Evolutionary conservation across 2,797 vertebrate genomes (phyloP), one percentile per base, ranked within the genome.

Genomic region (Rallus crepitans): DNA sequence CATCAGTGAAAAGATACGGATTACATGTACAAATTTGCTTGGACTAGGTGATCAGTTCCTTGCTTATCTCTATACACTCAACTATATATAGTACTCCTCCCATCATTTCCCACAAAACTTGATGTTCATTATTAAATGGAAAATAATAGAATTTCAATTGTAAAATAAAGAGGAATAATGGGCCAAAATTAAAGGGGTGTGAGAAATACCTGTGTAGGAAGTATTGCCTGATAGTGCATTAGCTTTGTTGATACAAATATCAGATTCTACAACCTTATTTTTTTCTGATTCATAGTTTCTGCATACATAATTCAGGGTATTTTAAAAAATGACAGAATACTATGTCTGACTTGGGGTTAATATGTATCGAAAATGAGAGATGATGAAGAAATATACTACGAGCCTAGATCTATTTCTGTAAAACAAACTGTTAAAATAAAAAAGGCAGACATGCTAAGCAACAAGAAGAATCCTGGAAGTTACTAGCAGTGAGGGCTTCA

Each of bases 341-440:
- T 65, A 15, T 39, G 18, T 82, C 69, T 90, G 66, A 75, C n/a
- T 85, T 84, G 31, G 21, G 19, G 12, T 84, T 83, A 91, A 88
- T 64, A 56, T 25, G 27, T 60, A 65, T 82, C 19, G 6, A 71
- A 92, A 92, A 94, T 45, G 77, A 87, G 75, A 72, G 52, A 23
- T 9, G 47, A 31, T 95, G 90, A 90, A 86, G 59, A 94, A 87
- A 69, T 66, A 0, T 50, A 12, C 35, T 88, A 50, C 66, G 39
- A 93, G 83, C 48, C 27, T 72, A 57, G 39, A 82, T 85, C 66
- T 90, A 60, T 83, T 96, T 91, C 47, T 92, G 52, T 70, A 93
- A 95, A 93, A 88, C 37, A 94, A 90, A 81, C 31, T 84, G 27
- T 77, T 79, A 40, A 93, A 91, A 93, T 76, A 82, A 91, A 93